Evolutionary conservation across 2,113 vertebrate genomes (phyloP).

Genomic region (Pseudolaguvia tuberculata): DNA sequence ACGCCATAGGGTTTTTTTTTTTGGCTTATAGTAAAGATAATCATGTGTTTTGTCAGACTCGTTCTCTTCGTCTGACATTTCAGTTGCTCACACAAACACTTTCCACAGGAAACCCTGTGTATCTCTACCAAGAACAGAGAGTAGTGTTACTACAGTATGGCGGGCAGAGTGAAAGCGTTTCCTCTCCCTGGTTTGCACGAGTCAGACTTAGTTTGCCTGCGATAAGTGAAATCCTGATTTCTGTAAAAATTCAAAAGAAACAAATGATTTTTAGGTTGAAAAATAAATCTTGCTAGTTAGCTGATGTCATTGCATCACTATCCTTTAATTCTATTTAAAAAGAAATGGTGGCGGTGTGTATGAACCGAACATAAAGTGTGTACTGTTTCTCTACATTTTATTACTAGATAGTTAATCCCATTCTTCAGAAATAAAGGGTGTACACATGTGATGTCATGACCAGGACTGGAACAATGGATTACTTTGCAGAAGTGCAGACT

Average conservation of each 20-base stretch:
- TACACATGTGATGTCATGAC: neutral
- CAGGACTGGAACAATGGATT: neutral
- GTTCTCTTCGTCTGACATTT: conserved; percentile 19
- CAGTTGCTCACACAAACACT: conserved; percentile 16
- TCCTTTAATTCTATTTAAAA: neutral
- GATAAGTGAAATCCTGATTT: neutral
- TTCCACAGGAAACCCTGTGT: conserved; percentile 45
- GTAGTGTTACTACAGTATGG: conserved; percentile 9
- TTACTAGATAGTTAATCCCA: neutral
- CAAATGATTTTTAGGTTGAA: neutral
- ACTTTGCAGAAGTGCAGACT: neutral
- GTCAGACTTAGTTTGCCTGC: conserved; percentile 1
- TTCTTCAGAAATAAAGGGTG: neutral
- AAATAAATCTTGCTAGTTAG: neutral
- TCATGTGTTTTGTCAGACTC: conserved; percentile 1
- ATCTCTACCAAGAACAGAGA: conserved; percentile 36
- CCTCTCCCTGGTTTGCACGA: conserved; percentile 28
- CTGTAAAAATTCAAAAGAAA: neutral
- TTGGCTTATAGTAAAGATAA: neutral
- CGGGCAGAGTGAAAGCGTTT: conserved; percentile 28
- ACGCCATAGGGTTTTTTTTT: too few species aligned
- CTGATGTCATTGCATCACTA: neutral
- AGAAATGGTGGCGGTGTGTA: neutral
- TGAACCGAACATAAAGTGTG: neutral
- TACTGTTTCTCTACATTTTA: too few species aligned